Conservation (phyloP, 2,888 invertebrate species). For the Physocephala rufipes region DNA sequence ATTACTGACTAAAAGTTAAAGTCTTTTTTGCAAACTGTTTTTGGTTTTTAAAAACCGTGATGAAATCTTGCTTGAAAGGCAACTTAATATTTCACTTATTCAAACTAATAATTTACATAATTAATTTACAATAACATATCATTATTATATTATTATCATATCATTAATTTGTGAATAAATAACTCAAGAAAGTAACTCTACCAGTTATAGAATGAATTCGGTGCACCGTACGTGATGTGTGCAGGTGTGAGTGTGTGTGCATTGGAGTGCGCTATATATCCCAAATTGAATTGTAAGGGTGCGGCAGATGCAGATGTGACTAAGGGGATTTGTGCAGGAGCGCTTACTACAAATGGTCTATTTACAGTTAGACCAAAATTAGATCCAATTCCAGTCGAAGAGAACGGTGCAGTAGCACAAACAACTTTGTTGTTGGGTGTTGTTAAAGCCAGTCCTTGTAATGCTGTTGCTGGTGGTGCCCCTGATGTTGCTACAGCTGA, state of each 20-base stretch:
- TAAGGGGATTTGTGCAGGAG: slow-evolving; percentile 17
- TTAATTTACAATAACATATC: no score
- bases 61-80: not conserved
- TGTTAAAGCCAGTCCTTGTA: slow-evolving; percentile 33
- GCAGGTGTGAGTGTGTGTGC: not conserved
- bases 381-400: not conserved
- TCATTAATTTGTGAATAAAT: not conserved
- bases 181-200: slow-evolving; percentile 34
- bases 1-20: no score
- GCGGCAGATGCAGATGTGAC: slow-evolving; percentile 14
- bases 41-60: slow-evolving; percentile 29
- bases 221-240: slow-evolving; percentile 15
- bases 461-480: not conserved
- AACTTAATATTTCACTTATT: not conserved
- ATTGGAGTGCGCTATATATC: slow-evolving; percentile 14
- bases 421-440: slow-evolving; percentile 14
- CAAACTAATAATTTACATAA: no score
- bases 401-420: slow-evolving; percentile 20
- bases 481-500: slow-evolving; percentile 49
- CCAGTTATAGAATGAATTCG: slow-evolving; percentile 44
- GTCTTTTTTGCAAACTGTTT: no score
- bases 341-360: slow-evolving; percentile 38
- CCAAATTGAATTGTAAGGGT: not conserved
- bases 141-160: no score
- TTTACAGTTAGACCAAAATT: slow-evolving; percentile 42